phyloP scores from a whole-genome alignment of 2,113 vertebrate genomes.

The Paedocypris sp. region DNA sequence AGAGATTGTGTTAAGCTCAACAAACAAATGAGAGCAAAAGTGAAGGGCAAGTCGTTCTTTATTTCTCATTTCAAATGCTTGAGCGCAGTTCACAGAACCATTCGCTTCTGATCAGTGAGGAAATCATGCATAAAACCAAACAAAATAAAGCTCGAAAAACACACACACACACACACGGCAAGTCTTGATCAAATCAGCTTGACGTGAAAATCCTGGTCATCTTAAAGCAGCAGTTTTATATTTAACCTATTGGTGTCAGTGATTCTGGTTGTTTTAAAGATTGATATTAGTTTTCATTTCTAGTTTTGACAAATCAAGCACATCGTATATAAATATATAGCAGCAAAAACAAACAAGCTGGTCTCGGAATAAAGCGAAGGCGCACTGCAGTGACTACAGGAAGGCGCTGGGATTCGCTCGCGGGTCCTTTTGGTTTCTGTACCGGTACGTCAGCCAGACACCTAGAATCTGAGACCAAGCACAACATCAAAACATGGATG shows the following conservation, averaged over 20 bases:
- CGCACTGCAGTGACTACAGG: constrained; percentile 55
- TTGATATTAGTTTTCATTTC: too few relatives aligned
- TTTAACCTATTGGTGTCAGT: constrained; percentile 12
- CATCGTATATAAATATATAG: constrained; percentile 2
- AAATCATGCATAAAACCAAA: constrained; percentile 44
- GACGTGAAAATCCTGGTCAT: too few relatives aligned
- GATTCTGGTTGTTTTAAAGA: too few relatives aligned
- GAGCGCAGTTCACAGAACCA: constrained; percentile 40
- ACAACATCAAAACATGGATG: background rate
- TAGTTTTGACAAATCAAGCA: constrained; percentile 24
- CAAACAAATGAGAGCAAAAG: background rate
- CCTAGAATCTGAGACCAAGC: constrained; percentile 77
- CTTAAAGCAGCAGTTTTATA: background rate
- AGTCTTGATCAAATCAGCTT: background rate
- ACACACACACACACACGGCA: constrained; percentile 6
- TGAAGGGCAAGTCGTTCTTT: background rate
- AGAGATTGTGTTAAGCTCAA: background rate
- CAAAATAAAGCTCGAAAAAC: background rate
- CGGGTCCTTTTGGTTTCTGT: constrained; percentile 90
- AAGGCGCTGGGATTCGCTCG: constrained; percentile 88
- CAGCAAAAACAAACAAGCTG: constrained; percentile 23
- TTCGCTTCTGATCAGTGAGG: constrained; percentile 21
- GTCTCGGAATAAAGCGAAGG: constrained; percentile 14
- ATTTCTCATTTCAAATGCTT: constrained; percentile 30
- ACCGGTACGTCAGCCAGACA: constrained; percentile 87